Conservation (phyloP, 1,140 invertebrate species). For the Drosophila saltans region DNA sequence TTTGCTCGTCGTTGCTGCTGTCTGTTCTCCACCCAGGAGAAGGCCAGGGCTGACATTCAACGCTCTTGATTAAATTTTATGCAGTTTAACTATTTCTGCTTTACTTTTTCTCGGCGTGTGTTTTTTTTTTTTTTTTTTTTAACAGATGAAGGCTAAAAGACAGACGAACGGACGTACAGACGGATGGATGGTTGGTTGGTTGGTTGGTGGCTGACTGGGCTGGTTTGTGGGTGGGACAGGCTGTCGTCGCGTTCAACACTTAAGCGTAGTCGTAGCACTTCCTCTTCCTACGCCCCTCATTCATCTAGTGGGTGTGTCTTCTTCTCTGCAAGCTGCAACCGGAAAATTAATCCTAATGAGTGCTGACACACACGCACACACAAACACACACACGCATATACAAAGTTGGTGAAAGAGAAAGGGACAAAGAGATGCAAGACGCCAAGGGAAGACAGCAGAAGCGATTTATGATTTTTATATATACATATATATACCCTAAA, state of each 20-base stretch:
- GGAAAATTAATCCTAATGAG: conserved; percentile 81
- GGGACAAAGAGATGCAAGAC: conserved; percentile 45
- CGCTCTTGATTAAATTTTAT: conserved; percentile 81
- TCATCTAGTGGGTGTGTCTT: conserved; percentile 22
- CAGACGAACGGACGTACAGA: conserved; percentile 18
- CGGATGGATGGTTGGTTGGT: conserved; percentile 8
- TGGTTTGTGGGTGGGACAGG: neutral
- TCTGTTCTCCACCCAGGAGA: conserved; percentile 38
- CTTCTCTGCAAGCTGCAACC: conserved; percentile 71
- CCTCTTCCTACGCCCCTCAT: conserved; percentile 12
- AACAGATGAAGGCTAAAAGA: conserved; percentile 59
- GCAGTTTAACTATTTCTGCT: conserved; percentile 78
- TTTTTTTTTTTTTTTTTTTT: conserved; percentile 24
- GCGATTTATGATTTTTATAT: conserved; percentile 68
- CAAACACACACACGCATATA: conserved; percentile 9
- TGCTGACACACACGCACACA: conserved; percentile 68
- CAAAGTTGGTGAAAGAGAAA: conserved; percentile 6
- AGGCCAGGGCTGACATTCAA: conserved; percentile 75
- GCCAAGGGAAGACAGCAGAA: conserved; percentile 52
- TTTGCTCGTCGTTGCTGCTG: conserved; percentile 66
- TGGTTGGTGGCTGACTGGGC: neutral
- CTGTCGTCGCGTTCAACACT: conserved; percentile 55
- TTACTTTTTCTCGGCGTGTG: neutral
- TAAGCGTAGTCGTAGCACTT: conserved; percentile 41
- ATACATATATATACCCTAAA: conserved; percentile 25